Conservation (phyloP, 2,888 invertebrate genomes). For the Tenthredo distinguenda region DNA sequence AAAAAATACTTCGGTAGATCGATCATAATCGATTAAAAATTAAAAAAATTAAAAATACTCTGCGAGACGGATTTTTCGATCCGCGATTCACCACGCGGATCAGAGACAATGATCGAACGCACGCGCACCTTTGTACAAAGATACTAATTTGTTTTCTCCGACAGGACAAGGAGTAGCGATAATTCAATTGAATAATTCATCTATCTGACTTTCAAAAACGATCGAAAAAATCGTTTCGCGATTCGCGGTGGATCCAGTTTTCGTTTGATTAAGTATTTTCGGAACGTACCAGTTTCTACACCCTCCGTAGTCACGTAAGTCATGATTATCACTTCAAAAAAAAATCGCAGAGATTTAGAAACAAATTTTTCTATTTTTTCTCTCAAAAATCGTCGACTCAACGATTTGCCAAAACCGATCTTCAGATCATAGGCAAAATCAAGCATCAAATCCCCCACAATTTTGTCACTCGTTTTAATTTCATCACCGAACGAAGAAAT, state of each 20-base stretch:
- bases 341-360: no score
- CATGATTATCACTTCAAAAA: neutral
- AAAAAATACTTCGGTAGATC: neutral
- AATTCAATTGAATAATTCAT: neutral
- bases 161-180: no score
- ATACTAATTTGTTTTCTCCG: neutral
- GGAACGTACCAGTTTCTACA: neutral
- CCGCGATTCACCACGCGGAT: neutral
- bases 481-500: no score
- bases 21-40: constrained; percentile 18
- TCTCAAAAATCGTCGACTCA: no score
- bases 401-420: no score
- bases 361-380: neutral
- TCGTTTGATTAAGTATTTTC: neutral
- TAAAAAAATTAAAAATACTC: neutral
- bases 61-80: neutral
- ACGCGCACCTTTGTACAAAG: neutral
- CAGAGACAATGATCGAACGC: neutral
- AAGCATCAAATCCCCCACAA: no score
- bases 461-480: no score
- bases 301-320: neutral
- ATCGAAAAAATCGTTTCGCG: neutral
- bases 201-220: neutral
- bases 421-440: no score
- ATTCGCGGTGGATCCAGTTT: neutral